Percentiles rank a stretch among this genome's conserved stretches.
Conservation (phyloP, 1,140 invertebrate genomes). For the Ceratoteleas bidentatus region DNA sequence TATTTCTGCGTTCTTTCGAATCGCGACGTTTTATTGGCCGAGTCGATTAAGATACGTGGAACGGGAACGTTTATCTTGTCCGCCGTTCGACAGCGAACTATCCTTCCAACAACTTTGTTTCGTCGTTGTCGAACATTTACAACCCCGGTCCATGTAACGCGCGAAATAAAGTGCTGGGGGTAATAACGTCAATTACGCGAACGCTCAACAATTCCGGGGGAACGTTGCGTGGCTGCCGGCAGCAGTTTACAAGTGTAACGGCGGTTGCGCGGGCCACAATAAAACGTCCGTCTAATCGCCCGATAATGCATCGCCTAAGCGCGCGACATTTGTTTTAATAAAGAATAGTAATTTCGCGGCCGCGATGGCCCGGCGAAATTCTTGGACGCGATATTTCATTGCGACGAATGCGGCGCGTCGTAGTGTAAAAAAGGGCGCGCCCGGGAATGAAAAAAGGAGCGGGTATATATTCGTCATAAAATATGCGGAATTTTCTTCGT, state of each 20-base stretch:
- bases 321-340: constrained; percentile 51
- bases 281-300: constrained; percentile 3
- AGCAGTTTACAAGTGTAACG: not conserved
- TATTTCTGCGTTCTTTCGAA: constrained; percentile 32
- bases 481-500: constrained; percentile 53
- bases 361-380: constrained; percentile 38
- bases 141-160: not conserved
- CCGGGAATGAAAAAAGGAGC: constrained; percentile 29
- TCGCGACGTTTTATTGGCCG: constrained; percentile 35
- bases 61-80: constrained; percentile 10
- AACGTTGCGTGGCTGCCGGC: no score
- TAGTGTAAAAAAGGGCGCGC: constrained; percentile 14
- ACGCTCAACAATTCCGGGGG: no score
- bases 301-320: constrained; percentile 13
- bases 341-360: constrained; percentile 43
- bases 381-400: constrained; percentile 43
- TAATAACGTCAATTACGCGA: not conserved
- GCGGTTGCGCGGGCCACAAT: not conserved
- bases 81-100: not conserved
- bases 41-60: constrained; percentile 34
- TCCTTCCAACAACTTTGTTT: not conserved
- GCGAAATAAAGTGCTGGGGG: not conserved
- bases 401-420: constrained; percentile 20
- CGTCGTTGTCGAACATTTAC: not conserved
- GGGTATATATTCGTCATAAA: constrained; percentile 46